These are phyloP conservation scores for Ennomos fuscantarius DNA, from an alignment of 2,888 invertebrate species.

Conservation along the genomic window DNA sequence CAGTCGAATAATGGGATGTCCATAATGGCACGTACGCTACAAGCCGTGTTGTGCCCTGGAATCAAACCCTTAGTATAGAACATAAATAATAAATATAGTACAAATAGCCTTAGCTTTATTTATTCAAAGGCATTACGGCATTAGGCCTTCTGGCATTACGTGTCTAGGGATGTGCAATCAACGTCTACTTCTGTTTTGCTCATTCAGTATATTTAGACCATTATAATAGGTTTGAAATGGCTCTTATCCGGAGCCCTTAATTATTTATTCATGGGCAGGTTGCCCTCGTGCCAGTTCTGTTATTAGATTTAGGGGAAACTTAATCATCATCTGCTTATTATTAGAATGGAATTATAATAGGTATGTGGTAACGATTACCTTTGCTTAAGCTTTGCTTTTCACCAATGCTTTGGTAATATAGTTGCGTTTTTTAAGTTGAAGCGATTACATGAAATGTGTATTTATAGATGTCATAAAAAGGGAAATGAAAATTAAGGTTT, in stretches of 20 bases:
- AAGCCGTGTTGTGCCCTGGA: constrained; percentile 28
- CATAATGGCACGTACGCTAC: constrained; percentile 39
- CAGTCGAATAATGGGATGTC: too few species aligned
- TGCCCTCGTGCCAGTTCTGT: neutral
- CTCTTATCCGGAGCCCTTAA: neutral
- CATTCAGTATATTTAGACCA: neutral
- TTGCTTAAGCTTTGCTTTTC: too few species aligned
- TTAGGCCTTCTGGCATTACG: constrained; percentile 17
- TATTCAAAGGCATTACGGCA: constrained; percentile 46
- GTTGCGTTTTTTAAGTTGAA: too few species aligned
- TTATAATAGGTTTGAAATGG: neutral
- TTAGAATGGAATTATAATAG: too few species aligned
- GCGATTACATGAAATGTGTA: too few species aligned
- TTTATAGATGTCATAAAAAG: too few species aligned
- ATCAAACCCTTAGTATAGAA: constrained; percentile 23
- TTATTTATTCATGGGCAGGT: constrained; percentile 2
- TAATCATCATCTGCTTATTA: neutral
- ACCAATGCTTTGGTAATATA: too few species aligned
- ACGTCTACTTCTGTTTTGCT: constrained; percentile 5
- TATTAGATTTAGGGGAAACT: neutral
- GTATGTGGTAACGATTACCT: too few species aligned
- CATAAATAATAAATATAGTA: too few species aligned
- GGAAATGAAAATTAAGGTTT: too few species aligned
- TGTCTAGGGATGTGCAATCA: constrained; percentile 19
- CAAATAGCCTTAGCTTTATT: constrained; percentile 34